Base-by-base conservation (phyloP, 1,140 invertebrate species). In the Scaptomyza montana region DNA sequence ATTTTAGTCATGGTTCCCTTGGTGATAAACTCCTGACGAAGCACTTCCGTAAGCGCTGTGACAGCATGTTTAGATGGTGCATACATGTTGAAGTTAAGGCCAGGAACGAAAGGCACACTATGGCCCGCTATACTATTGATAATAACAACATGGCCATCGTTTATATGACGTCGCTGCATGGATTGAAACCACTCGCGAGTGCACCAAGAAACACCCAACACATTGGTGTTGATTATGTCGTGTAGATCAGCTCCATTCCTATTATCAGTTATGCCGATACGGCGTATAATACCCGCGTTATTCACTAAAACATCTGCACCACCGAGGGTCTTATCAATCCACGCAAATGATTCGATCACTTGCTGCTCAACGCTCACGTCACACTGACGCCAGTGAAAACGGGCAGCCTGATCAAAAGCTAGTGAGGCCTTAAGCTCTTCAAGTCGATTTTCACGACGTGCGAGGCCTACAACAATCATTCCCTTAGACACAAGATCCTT, bases 281-380 rank as follows among this genome's bases (percentile, higher is more conserved):
- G 56, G 1, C 78, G 61, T 1, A 81, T 16, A 12, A 91, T 80
- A 3, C 95, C 95, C 0, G 96, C 95, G 85, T 95, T 96, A 78
- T 96, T 96, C 2, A 96, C 90, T 53, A 95, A 92, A 5, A 96
- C 92, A 81, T 95, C 94, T n/a, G 95, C 92, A 5, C 93, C 92
- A 3, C 95, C 95, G 5, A 95, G 84, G 16, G 92, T 92, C 8
- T 91, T 80, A 55, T 94, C 93, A 1, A 95, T 92, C 93, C 93
- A 94, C 6, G 92, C 81, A 74, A 96, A 96, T 53, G 95, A 93
- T 4, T 90, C 77, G 12, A 93, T 66, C 3, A 96, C 93, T 2
- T 95, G 93, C 5, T 94, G 93, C 78, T 95, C 95, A 2, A 94
- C 93, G 5, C 92, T 92, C 0, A 96, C 78, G 70, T 96, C 95